Conservation (phyloP, 53 echinoderm and acorn worm genomes). For the Holothuria scabra region DNA sequence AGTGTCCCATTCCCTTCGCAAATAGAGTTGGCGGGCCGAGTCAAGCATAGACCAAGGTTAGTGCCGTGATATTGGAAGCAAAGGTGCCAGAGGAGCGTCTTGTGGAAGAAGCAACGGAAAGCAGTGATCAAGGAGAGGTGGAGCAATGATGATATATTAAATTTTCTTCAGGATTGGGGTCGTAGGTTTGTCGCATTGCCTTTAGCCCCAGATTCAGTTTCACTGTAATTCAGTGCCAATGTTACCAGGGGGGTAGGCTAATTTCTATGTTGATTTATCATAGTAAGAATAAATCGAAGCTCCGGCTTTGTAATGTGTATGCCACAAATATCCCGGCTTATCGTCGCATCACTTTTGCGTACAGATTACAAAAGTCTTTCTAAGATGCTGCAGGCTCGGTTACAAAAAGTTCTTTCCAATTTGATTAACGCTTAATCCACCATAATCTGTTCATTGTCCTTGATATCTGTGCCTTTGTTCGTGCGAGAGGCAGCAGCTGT, state of each 20-base stretch:
- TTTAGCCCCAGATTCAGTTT: neutral
- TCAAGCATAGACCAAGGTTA: too few relatives aligned
- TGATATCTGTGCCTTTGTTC: conserved; percentile 45
- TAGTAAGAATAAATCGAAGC: neutral
- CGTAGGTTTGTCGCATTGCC: too few relatives aligned
- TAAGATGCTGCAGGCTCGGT: conserved; percentile 46
- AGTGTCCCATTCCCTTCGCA: too few relatives aligned
- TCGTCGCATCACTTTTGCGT: conserved; percentile 49
- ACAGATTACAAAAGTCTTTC: conserved; percentile 70
- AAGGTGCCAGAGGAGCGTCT: too few relatives aligned
- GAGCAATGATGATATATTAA: too few relatives aligned
- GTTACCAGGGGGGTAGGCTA: neutral
- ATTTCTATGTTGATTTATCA: neutral
- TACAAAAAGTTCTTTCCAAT: conserved; percentile 19
- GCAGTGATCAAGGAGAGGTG: too few relatives aligned
- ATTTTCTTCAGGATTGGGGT: too few relatives aligned
- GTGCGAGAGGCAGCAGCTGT: neutral
- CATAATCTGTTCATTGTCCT: conserved; percentile 60
- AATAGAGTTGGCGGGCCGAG: too few relatives aligned
- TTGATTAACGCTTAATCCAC: conserved; percentile 62
- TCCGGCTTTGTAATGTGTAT: conserved; percentile 22
- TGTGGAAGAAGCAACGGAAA: too few relatives aligned
- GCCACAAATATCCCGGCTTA: conserved; percentile 26
- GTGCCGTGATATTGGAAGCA: too few relatives aligned
- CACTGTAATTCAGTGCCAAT: neutral